phyloP scores from a whole-genome alignment of 2,888 invertebrate species.

The Pseudococcus longispinus region DNA sequence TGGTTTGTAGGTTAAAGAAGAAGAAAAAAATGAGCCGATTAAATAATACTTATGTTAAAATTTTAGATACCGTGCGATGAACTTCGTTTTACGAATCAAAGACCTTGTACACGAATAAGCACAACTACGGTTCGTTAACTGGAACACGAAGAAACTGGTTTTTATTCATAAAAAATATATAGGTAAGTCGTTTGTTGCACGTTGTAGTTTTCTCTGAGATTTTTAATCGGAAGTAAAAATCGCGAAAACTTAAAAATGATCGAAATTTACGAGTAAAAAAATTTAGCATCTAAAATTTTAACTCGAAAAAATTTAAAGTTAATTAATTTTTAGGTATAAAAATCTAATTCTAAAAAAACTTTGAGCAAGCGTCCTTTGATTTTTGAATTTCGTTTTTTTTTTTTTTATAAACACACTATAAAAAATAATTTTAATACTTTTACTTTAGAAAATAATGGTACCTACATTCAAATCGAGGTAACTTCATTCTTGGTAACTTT shows the following conservation, averaged over 20 bases:
- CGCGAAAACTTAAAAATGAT: not conserved
- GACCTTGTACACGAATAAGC: slow-evolving; percentile 39
- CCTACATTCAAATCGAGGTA: slow-evolving; percentile 4
- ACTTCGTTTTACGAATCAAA: slow-evolving; percentile 17
- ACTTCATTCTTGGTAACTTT: slow-evolving; percentile 19
- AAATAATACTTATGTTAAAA: slow-evolving; percentile 18
- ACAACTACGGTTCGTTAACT: slow-evolving; percentile 20
- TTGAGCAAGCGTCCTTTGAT: slow-evolving; percentile 15
- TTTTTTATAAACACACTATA: not conserved
- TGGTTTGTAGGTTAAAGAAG: not conserved
- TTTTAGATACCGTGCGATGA: slow-evolving; percentile 4
- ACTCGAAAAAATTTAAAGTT: not conserved
- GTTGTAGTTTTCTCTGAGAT: not conserved
- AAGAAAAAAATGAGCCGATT: not conserved
- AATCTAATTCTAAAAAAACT: not conserved
- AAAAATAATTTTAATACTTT: not conserved
- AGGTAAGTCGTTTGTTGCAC: not conserved
- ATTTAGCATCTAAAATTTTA: not conserved
- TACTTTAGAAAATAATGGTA: not conserved
- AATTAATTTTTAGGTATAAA: not conserved
- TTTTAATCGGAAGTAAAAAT: slow-evolving; percentile 6
- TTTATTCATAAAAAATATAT: not conserved
- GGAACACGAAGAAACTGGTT: slow-evolving; percentile 31
- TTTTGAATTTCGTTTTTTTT: not conserved
- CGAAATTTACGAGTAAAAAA: not conserved